A percentile compares a stretch with the other conserved stretches of the same genome.
Conservation (phyloP, 1,140 invertebrate species). For the Dendroctonus ponderosae region DNA sequence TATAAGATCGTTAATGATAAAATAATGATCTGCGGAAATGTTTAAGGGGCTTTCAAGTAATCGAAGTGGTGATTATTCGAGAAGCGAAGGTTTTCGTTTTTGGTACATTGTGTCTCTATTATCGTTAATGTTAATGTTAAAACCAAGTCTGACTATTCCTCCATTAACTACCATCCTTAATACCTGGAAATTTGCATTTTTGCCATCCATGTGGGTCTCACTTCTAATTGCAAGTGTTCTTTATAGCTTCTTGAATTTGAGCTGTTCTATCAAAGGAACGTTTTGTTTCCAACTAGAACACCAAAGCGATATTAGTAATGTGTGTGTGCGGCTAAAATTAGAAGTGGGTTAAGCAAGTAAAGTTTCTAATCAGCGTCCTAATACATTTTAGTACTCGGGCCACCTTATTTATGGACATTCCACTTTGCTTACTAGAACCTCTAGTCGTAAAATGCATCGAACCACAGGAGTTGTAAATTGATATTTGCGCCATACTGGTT, state of each 20-base stretch:
- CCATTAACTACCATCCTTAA: no score
- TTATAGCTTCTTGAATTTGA: background rate
- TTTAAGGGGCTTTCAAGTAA: no score
- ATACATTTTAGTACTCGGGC: background rate
- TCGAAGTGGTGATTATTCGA: no score
- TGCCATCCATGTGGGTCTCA: background rate
- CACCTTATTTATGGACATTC: background rate
- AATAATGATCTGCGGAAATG: no score
- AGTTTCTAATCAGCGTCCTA: slow-evolving; percentile 7
- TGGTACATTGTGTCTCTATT: no score
- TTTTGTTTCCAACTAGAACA: background rate
- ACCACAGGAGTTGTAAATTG: background rate
- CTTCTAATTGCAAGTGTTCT: background rate
- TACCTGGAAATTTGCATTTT: no score
- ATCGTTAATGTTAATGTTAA: no score
- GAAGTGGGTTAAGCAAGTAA: slow-evolving; percentile 14
- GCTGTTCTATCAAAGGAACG: background rate
- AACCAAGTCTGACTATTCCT: no score
- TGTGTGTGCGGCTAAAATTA: slow-evolving; percentile 5
- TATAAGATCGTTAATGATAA: no score
- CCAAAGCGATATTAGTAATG: background rate
- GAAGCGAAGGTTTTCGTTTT: no score
- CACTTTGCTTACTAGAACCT: background rate
- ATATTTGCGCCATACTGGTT: background rate
- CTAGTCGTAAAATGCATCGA: background rate